Base-by-base conservation (phyloP, 1,140 invertebrate genomes). In the Scaptomyza pallida region DNA sequence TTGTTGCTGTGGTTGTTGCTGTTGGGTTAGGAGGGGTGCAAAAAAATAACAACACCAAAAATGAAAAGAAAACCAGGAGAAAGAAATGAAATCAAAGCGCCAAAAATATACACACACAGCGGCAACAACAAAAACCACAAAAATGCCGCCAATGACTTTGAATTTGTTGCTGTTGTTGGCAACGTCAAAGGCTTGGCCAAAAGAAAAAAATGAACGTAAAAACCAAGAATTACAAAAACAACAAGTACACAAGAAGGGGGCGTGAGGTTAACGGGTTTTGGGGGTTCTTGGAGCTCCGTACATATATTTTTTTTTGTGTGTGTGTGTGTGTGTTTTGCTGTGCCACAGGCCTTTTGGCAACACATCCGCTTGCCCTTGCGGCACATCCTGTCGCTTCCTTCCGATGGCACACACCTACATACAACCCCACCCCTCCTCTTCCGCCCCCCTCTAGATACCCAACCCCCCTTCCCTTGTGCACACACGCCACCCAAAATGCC, bases 361-460 rank as follows among this genome's bases (percentile, higher is more conserved):
- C 78, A 88, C 78, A 88, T 88, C 82, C 82, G 82, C 68, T 88
- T 88, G 68, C 82, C 82, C 82, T 88, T 88, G 78, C 83, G 82
- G 78, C 71, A 40, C 74, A 67, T 86, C 78, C 78, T 81, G 81
- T 71, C 74, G 72, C 71, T 85, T 85, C 77, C 73, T 76, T 83
- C 72, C 71, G 56, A n/a, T 73, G 56, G 17, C 56, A 68, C 70
- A 68, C 68, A 71, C 61, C 54, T 52, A 40, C 26, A 30, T 30
- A 30, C 26, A 9, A 26, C 2, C 23, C n/a, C n/a, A n/a, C n/a
- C n/a, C n/a, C n/a, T n/a, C n/a, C n/a, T n/a, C n/a, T n/a, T n/a
- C n/a, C n/a, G n/a, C n/a, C n/a, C n/a, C n/a, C n/a, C n/a, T n/a
- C n/a, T n/a, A n/a, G n/a, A n/a, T 26, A 26, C 23, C 23, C 23